Evolutionary conservation across 2,888 invertebrate species (phyloP), one percentile per base, ranked within the genome.

Genomic region (Chrysolina haemoptera): DNA sequence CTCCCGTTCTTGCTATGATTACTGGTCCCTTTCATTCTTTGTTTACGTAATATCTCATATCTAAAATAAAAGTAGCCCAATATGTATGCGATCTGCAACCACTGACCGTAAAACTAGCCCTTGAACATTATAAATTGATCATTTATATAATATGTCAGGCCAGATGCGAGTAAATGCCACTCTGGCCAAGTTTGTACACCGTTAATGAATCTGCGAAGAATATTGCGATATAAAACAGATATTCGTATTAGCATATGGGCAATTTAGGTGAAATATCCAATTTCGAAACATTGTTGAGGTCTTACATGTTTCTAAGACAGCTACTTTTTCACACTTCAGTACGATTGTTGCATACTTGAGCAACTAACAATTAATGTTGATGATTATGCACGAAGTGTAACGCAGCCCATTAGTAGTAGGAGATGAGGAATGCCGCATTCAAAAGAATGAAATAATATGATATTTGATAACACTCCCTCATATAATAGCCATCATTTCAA

Each of bases 401-500:
- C 22, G 59, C 59, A 59, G 35, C 12, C 35, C 59, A 35, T 59
- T 27, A 59, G 35, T 59, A 27, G n/a, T 12, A 59, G 14, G 59
- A 59, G 35, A 59, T 59, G 59, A 27, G n/a, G 59, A 59, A 59
- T 59, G 18, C 16, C 59, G 16, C 6, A 35, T 59, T 59, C n/a
- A 35, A 9, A 27, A n/a, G 59, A 27, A 59, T 27, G 35, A 27
- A 59, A 59, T 59, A 59, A 59, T 35, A 27, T 35, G 27, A 59
- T 14, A 59, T 59, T 59, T 59, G 59, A 35, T 35, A 59, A 27
- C 59, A 59, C 59, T 27, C 59, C 59, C 59, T 59, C 35, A n/a
- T 8, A 59, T 59, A 59, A 59, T 59, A 59, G 59, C 27, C 59
- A 59, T 59, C 59, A 59, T 59, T 59, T n/a, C 59, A 16, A 27